Percentiles rank a stretch among this genome's conserved stretches.
Conservation (phyloP, 2,113 vertebrate species). For the Zosterops japonicus region DNA sequence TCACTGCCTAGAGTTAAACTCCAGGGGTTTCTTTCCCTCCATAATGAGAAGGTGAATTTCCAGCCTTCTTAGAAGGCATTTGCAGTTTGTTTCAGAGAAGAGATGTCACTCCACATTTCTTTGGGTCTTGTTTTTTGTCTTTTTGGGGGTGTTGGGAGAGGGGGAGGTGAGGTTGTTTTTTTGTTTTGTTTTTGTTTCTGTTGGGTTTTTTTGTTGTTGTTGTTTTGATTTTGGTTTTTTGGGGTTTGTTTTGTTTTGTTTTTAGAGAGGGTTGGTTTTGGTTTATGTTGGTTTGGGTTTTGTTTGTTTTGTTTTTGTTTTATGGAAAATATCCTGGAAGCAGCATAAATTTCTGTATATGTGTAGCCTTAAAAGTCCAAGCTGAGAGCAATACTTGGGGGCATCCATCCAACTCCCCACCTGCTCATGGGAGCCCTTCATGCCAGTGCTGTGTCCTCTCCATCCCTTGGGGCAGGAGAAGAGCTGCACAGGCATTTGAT, state of each 20-base stretch:
- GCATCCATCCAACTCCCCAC: neutral
- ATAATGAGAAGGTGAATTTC: neutral
- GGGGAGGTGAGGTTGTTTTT: neutral
- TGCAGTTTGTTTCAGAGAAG: neutral
- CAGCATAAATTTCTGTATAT: neutral
- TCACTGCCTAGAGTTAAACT: neutral
- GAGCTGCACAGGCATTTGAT: neutral
- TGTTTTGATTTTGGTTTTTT: neutral
- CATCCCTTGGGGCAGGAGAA: neutral
- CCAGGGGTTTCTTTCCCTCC: neutral
- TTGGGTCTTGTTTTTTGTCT: neutral
- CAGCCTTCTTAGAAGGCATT: neutral
- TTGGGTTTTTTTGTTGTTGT: neutral
- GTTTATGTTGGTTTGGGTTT: neutral
- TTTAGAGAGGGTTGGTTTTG: neutral
- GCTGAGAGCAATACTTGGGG: rapidly evolving
- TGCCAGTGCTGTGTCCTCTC: neutral
- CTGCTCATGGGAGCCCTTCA: rapidly evolving
- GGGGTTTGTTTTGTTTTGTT: neutral
- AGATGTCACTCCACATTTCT: neutral
- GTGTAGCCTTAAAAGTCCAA: neutral
- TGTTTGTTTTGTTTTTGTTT: neutral
- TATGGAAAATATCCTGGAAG: neutral
- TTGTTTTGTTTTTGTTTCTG: neutral
- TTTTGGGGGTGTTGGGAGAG: neutral